Evolutionary conservation across 2,888 invertebrate genomes (phyloP), one percentile per base, ranked within the genome.

Genomic region (Diplazon laetatorius): DNA sequence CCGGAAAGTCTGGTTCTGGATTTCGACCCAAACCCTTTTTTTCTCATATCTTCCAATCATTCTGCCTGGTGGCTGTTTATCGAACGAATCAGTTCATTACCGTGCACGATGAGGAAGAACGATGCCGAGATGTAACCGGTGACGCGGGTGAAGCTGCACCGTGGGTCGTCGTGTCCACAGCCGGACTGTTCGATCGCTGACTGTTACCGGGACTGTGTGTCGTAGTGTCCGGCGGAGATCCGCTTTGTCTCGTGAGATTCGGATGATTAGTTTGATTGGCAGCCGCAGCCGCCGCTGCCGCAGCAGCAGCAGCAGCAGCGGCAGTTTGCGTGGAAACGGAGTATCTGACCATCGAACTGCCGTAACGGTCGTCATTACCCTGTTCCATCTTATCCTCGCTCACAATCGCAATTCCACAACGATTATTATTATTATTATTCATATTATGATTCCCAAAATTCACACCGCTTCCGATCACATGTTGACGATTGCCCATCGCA

Each of bases 181-280:
- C 89, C 0, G 91, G 91, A 60, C 91, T 91, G 57, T 88, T 90
- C 1, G 90, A 90, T 37, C 90, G 84, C 68, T 90, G 91, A 80
- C 90, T 90, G 71, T 90, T 91, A 1, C 90, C 92, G 12, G 97
- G 96, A 90, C 96, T 96, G 87, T 95, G 95, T 0, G 97, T 97
- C 0, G 97, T 97, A 0, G 97, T 97, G 86, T 97, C 97, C 0
- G 96, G 96, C 5, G 96, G 96, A 88, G 95, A 95, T 20, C 94
- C 93, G 2, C 72, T 75, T 44, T 87, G 91, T 30, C 90, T 86
- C 86, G 88, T 89, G 74, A 91, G 85, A 92, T 85, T 90, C 87
- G 78, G 89, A 79, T 66, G 74, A 44, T 87, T 89, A 5, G 86
- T 84, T 57, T 89, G 90, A 77, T 88, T 89, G 0, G 84, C 87